Evolutionary conservation across 2,113 vertebrate genomes (phyloP).

Genomic region (Tor tambroides): DNA sequence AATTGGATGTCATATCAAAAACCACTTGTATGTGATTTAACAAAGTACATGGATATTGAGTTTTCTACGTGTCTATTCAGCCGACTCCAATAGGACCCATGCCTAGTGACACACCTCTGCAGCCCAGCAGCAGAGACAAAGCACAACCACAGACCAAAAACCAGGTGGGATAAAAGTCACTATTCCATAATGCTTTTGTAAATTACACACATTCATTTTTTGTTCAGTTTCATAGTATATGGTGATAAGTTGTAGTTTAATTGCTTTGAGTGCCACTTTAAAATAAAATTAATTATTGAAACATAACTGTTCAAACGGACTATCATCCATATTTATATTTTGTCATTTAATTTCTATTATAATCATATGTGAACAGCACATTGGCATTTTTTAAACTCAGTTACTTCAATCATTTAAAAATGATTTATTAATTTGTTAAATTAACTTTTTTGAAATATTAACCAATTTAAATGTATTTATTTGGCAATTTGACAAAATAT

Average conservation of each 20-base stretch:
- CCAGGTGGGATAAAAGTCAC: conserved; percentile 77
- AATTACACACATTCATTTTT: background rate
- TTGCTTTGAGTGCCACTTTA: background rate
- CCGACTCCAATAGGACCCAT: conserved; percentile 93
- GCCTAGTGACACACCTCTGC: conserved; percentile 84
- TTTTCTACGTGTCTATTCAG: conserved; percentile 66
- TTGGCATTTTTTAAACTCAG: background rate
- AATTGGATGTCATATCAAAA: background rate
- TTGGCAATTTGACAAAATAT: background rate
- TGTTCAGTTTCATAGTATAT: background rate
- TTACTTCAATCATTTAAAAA: background rate
- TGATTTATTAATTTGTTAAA: background rate
- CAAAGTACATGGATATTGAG: background rate
- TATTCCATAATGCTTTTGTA: background rate
- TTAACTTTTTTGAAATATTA: background rate
- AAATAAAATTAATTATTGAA: too few species aligned
- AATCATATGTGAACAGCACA: background rate
- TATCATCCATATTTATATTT: background rate
- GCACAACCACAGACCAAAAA: conserved; percentile 87
- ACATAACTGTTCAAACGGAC: background rate
- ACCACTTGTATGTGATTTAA: background rate
- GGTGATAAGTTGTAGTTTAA: too few species aligned
- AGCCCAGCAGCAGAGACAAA: conserved; percentile 86
- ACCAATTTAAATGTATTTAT: background rate
- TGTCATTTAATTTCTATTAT: background rate